These are phyloP conservation scores for Caranx melampygus DNA, from an alignment of 2,113 vertebrate species.

Conservation along the genomic window DNA sequence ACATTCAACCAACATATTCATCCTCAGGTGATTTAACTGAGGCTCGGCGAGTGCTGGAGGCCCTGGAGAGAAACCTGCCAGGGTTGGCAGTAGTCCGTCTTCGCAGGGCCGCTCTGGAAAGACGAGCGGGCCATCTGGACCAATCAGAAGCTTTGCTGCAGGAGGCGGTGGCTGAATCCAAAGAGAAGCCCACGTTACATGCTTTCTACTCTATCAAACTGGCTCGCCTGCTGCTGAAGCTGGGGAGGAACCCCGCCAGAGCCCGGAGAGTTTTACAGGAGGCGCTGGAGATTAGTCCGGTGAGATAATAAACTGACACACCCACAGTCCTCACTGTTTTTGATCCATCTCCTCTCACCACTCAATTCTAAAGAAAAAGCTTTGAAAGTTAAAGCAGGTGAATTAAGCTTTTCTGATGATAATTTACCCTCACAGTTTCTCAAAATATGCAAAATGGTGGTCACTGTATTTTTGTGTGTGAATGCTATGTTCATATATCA, in stretches of 20 bases:
- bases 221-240: constrained; percentile 84
- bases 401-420: neutral
- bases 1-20: neutral
- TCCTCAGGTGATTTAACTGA: constrained; percentile 80
- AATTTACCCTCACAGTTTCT: too few relatives aligned
- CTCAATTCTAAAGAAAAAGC: too few relatives aligned
- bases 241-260: constrained; percentile 77
- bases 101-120: constrained; percentile 85
- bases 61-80: constrained; percentile 81
- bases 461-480: too few relatives aligned
- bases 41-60: constrained; percentile 82
- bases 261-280: constrained; percentile 84
- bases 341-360: neutral
- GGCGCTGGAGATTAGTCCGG: constrained; percentile 86
- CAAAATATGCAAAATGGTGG: too few relatives aligned
- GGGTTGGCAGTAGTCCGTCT: constrained; percentile 85
- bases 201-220: constrained; percentile 89
- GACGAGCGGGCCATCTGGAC: constrained; percentile 83
- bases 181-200: constrained; percentile 80
- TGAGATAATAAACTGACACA: constrained; percentile 59
- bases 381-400: neutral
- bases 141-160: constrained; percentile 82
- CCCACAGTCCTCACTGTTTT: neutral
- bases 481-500: neutral
- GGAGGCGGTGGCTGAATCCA: constrained; percentile 82